Evolutionary conservation across 2,888 invertebrate genomes (phyloP).

Genomic region (Piscicola geometra): DNA sequence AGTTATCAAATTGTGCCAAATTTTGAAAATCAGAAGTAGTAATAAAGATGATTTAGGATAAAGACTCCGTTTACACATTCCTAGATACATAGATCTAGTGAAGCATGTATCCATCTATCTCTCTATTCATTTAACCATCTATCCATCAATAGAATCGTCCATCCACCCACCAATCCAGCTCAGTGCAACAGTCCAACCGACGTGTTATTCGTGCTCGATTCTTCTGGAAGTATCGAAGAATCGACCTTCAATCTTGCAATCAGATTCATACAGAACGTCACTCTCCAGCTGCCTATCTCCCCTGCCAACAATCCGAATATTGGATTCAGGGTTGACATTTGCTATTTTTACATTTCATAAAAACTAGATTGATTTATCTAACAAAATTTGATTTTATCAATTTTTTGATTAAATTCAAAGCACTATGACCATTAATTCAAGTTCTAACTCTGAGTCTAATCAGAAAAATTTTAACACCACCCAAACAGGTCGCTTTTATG

Average conservation of each 20-base stretch:
- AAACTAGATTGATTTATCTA: not conserved
- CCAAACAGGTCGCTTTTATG: slow-evolving; percentile 37
- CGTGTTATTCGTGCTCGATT: slow-evolving; percentile 41
- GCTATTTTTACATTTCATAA: too few relatives aligned
- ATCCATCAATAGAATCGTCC: not conserved
- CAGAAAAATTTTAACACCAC: not conserved
- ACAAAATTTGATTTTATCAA: not conserved
- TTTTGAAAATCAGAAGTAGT: too few relatives aligned
- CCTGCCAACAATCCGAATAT: not conserved
- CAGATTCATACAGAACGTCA: slow-evolving; percentile 38
- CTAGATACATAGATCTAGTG: too few relatives aligned
- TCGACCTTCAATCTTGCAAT: slow-evolving; percentile 37
- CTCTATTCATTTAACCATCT: too few relatives aligned
- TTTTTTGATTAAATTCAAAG: not conserved
- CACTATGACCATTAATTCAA: not conserved
- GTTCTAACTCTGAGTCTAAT: too few relatives aligned
- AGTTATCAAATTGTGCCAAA: too few relatives aligned
- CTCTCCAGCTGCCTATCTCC: slow-evolving; percentile 39
- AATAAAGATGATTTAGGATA: too few relatives aligned
- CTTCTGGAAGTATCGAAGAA: slow-evolving; percentile 40
- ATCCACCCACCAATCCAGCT: slow-evolving; percentile 4
- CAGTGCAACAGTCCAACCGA: slow-evolving; percentile 40
- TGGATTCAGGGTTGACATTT: slow-evolving; percentile 32
- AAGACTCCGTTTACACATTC: too few relatives aligned
- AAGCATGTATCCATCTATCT: too few relatives aligned